A percentile compares a stretch with the other conserved stretches of the same genome.
Evolutionary conservation across 37 sponge, comb jelly and placozoan species (phyloP).

Genomic region (Hexactinellida sp.): DNA sequence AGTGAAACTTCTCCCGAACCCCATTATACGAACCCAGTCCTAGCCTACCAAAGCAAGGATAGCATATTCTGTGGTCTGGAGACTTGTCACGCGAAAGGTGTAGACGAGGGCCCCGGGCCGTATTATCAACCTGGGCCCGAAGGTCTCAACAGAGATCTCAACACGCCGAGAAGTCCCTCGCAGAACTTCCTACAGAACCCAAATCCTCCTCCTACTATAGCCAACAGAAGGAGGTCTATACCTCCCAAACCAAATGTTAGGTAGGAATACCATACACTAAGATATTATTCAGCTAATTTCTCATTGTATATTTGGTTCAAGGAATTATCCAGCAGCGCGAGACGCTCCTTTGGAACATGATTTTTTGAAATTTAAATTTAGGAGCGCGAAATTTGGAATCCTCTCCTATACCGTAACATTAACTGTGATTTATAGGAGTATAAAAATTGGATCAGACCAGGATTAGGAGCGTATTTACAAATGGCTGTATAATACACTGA

Average conservation of each 20-base stretch:
- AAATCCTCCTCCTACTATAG: conserved; percentile 23
- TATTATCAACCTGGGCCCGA: conserved; percentile 1
- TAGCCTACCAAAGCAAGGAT: background rate
- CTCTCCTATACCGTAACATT: no score
- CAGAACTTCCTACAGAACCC: conserved; percentile 14
- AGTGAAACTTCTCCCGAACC: no score
- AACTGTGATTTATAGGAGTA: no score
- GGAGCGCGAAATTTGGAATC: background rate
- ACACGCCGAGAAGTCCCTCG: conserved; percentile 7
- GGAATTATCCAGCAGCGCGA: no score
- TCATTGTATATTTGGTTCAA: background rate
- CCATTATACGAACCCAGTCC: no score
- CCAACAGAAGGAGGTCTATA: conserved; percentile 35
- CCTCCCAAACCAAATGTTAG: conserved; percentile 51
- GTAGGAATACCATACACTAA: no score
- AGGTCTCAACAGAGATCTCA: background rate
- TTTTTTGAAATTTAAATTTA: background rate
- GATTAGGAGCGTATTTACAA: no score
- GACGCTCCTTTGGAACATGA: no score
- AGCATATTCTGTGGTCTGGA: background rate
- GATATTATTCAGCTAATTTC: no score
- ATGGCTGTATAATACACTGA: no score
- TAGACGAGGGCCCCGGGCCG: background rate
- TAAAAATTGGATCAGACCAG: no score
- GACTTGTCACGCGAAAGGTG: background rate